These are phyloP conservation scores for Gonatopus flavifemur DNA, from an alignment of 1,140 invertebrate species.

Conservation along the genomic window DNA sequence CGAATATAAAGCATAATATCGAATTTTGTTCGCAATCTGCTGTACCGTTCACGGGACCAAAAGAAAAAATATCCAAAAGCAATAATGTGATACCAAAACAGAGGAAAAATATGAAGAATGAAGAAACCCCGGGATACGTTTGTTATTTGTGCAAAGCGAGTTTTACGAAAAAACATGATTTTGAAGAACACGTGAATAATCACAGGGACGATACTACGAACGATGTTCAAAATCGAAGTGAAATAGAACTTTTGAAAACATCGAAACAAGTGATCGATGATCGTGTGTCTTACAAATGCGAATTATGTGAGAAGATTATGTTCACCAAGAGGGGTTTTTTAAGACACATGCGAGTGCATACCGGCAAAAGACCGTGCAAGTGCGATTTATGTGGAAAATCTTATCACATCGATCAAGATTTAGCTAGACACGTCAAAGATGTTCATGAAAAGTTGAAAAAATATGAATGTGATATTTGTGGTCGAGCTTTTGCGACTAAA, in stretches of 20 bases:
- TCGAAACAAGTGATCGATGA: slow-evolving; percentile 11
- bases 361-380: slow-evolving; percentile 19
- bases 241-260: slow-evolving; percentile 11
- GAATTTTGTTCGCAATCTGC: slow-evolving; percentile 21
- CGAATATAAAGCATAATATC: slow-evolving; percentile 26
- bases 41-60: slow-evolving; percentile 19
- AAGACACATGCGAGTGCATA: slow-evolving; percentile 17
- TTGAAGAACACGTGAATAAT: slow-evolving; percentile 8
- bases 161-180: slow-evolving; percentile 8
- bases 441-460: slow-evolving; percentile 46
- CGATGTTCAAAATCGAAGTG: not conserved
- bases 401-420: slow-evolving; percentile 23
- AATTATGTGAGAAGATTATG: slow-evolving; percentile 27
- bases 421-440: slow-evolving; percentile 22
- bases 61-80: too few relatives aligned
- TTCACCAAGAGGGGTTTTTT: slow-evolving; percentile 19
- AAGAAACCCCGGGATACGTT: not conserved
- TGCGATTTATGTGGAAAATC: slow-evolving; percentile 29
- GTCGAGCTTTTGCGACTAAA: slow-evolving; percentile 56
- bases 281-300: slow-evolving; percentile 18
- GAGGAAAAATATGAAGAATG: too few relatives aligned
- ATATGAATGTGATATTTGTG: slow-evolving; percentile 50
- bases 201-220: slow-evolving; percentile 4
- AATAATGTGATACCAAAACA: too few relatives aligned
- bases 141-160: not conserved